Evolutionary conservation across 2,797 vertebrate species (phyloP).

Genomic region (Bradypodion pumilum): DNA sequence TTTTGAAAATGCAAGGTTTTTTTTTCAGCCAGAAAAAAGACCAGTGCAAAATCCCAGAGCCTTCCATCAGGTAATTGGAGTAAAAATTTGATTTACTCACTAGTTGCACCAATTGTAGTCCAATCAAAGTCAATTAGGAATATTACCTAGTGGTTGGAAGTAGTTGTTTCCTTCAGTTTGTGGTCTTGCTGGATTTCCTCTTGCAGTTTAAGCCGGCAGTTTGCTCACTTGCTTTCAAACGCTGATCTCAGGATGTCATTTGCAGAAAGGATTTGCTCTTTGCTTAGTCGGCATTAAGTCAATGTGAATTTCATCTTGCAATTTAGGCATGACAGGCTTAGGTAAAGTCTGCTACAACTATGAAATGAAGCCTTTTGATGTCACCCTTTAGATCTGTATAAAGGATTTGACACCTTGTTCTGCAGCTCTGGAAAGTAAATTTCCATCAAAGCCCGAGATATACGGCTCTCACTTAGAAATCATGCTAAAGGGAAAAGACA

Average conservation of each 20-base stretch:
- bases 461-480: neutral
- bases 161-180: too few species aligned
- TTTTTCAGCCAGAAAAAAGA: too few species aligned
- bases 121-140: too few species aligned
- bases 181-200: too few species aligned
- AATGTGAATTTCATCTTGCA: neutral
- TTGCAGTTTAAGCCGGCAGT: slow-evolving; percentile 5
- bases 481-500: neutral
- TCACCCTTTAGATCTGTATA: neutral
- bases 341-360: neutral
- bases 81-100: too few species aligned
- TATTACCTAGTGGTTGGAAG: too few species aligned
- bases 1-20: too few species aligned
- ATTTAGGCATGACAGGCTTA: neutral
- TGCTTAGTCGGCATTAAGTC: slow-evolving; percentile 35
- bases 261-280: slow-evolving; percentile 41
- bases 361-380: neutral
- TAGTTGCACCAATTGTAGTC: too few species aligned
- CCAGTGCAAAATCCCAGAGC: too few species aligned
- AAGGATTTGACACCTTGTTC: slow-evolving; percentile 23
- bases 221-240: slow-evolving; percentile 31
- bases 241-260: slow-evolving; percentile 40
- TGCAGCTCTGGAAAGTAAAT: neutral
- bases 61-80: too few species aligned
- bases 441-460: accelerated